A percentile compares a stretch with the other conserved stretches of the same genome.
These are phyloP conservation scores for Periphyllus acericola DNA, from an alignment of 2,888 invertebrate genomes.

Conservation along the genomic window DNA sequence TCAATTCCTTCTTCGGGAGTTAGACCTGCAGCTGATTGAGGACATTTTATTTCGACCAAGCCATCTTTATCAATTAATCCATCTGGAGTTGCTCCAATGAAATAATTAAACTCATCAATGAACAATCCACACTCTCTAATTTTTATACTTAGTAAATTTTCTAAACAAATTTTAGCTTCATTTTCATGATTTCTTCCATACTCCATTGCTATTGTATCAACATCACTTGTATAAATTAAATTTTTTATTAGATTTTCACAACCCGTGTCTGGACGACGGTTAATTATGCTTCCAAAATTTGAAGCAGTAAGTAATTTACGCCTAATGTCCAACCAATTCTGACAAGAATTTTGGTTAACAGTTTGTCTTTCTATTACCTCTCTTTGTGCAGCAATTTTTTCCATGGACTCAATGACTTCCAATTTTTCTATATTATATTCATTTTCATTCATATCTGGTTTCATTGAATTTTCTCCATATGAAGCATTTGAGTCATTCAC, in stretches of 20 bases:
- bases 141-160: neutral
- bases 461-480: too few relatives aligned
- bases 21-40: too few relatives aligned
- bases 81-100: neutral
- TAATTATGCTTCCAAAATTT: conserved; percentile 24
- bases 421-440: too few relatives aligned
- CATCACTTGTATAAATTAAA: neutral
- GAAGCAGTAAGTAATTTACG: conserved; percentile 46
- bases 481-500: too few relatives aligned
- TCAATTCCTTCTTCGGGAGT: too few relatives aligned
- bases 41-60: conserved; percentile 8
- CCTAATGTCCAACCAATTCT: too few relatives aligned
- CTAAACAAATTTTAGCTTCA: neutral
- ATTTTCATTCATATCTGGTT: too few relatives aligned
- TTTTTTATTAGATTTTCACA: neutral
- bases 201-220: neutral
- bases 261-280: neutral
- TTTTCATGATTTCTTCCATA: conserved; percentile 8
- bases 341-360: too few relatives aligned
- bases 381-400: neutral
- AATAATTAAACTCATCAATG: too few relatives aligned
- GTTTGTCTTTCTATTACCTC: too few relatives aligned
- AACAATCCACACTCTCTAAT: neutral
- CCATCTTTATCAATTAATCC: conserved; percentile 2
- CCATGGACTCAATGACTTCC: too few relatives aligned